Conservation (phyloP, 2,888 invertebrate genomes). For the Marasmarcha lunaedactyla region DNA sequence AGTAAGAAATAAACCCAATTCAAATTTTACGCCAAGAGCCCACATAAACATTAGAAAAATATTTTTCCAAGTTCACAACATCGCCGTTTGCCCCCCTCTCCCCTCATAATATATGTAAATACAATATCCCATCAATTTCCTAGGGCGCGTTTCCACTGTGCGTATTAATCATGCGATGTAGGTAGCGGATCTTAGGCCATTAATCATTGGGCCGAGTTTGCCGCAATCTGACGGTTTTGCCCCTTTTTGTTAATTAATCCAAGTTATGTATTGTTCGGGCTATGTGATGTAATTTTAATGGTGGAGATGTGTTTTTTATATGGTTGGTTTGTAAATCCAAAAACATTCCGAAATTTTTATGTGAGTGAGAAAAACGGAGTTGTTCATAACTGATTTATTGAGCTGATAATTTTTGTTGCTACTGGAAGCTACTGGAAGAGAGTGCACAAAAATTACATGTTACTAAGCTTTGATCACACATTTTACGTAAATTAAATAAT, state of each 20-base stretch:
- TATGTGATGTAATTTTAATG: slow-evolving; percentile 13
- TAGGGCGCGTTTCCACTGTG: slow-evolving; percentile 17
- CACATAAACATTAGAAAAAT: no score
- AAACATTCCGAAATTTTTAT: no score
- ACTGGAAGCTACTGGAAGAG: no score
- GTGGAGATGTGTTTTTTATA: slow-evolving; percentile 16
- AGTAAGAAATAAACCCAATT: no score
- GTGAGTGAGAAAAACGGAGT: no score
- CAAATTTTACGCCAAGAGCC: no score
- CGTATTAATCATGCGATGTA: slow-evolving; percentile 61
- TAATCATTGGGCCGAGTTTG: slow-evolving; percentile 55
- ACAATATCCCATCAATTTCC: neutral
- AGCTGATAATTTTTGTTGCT: no score
- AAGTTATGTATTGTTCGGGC: slow-evolving; percentile 22
- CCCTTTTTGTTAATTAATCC: slow-evolving; percentile 67
- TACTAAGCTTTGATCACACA: no score
- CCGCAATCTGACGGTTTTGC: slow-evolving; percentile 44
- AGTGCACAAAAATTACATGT: no score
- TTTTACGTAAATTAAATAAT: no score
- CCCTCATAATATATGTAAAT: slow-evolving; percentile 10
- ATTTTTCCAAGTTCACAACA: no score
- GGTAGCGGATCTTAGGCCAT: slow-evolving; percentile 47
- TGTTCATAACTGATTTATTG: no score
- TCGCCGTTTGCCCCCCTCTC: slow-evolving; percentile 20
- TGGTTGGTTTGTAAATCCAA: neutral